Percentiles rank a stretch among this genome's conserved stretches.
Evolutionary conservation across 1,140 invertebrate genomes (phyloP).

Genomic region (Sweltsa coloradensis): DNA sequence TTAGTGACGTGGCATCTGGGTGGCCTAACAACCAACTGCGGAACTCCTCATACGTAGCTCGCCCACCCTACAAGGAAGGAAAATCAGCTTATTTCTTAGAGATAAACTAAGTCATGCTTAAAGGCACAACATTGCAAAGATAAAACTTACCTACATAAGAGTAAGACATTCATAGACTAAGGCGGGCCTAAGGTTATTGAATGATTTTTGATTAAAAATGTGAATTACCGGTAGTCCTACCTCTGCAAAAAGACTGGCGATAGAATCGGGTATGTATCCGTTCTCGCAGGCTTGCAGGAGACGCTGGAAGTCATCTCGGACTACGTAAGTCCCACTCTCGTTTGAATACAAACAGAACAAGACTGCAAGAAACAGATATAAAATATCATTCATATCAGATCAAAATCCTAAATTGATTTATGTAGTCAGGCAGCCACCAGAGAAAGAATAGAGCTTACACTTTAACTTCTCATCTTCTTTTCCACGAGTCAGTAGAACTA

Average conservation of each 20-base stretch:
- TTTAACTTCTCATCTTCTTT: constrained; percentile 73
- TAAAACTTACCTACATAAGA: too few relatives aligned
- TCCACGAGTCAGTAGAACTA: constrained; percentile 73
- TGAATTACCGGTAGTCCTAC: too few relatives aligned
- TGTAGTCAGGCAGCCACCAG: too few relatives aligned
- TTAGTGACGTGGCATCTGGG: constrained; percentile 63
- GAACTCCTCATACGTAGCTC: constrained; percentile 58
- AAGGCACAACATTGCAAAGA: too few relatives aligned
- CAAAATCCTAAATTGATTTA: too few relatives aligned
- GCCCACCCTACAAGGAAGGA: constrained; percentile 33
- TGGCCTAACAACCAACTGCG: constrained; percentile 51
- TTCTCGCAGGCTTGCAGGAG: constrained; percentile 45
- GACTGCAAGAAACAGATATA: constrained; percentile 40
- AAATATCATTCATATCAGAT: constrained; percentile 6
- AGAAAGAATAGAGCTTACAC: constrained; percentile 53
- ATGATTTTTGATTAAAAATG: too few relatives aligned
- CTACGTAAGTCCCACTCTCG: constrained; percentile 60
- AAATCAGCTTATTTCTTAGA: constrained; percentile 7
- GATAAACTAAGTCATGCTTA: too few relatives aligned
- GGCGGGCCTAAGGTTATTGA: too few relatives aligned
- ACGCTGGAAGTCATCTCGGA: constrained; percentile 59
- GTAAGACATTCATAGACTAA: too few relatives aligned
- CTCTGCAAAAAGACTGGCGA: constrained; percentile 36
- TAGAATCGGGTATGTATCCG: constrained; percentile 31
- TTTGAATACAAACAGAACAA: constrained; percentile 77